A percentile compares a stretch with the other conserved stretches of the same genome.
Evolutionary conservation across 2,888 invertebrate genomes (phyloP).

Genomic region (Lithophane socia): DNA sequence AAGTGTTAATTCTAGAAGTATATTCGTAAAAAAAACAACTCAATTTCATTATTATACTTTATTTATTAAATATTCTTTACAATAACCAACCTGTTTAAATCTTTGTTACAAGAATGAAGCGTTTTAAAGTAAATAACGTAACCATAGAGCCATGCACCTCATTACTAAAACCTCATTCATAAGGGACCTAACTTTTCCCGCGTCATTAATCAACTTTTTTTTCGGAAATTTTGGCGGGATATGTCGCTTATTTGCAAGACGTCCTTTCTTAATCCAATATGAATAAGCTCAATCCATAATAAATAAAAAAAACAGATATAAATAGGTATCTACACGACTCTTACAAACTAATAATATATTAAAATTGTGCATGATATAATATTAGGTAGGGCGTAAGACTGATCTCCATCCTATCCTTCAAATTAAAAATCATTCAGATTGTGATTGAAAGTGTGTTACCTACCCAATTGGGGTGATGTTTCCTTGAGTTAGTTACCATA

Average conservation of each 20-base stretch:
- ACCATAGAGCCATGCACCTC: slow-evolving; percentile 1
- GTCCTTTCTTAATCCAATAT: neutral
- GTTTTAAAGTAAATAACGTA: slow-evolving; percentile 23
- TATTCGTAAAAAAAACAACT: neutral
- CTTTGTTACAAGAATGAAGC: slow-evolving; percentile 41
- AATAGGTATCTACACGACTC: slow-evolving; percentile 35
- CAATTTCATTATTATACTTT: slow-evolving; percentile 17
- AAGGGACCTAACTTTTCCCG: neutral
- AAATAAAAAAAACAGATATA: slow-evolving; percentile 2
- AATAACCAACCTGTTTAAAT: slow-evolving; percentile 42
- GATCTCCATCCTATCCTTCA: neutral
- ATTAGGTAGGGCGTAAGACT: slow-evolving; percentile 6
- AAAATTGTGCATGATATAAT: slow-evolving; percentile 50
- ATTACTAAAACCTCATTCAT: slow-evolving; percentile 35
- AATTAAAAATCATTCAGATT: too few species aligned
- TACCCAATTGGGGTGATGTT: too few species aligned
- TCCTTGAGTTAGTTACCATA: too few species aligned
- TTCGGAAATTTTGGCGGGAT: accelerated
- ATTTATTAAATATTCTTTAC: slow-evolving; percentile 48
- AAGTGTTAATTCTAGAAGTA: too few species aligned
- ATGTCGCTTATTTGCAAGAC: neutral
- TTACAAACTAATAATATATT: slow-evolving; percentile 43
- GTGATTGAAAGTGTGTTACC: too few species aligned
- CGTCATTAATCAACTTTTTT: neutral
- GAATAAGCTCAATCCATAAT: slow-evolving; percentile 12